Evolutionary conservation across 1,140 invertebrate species (phyloP).

Genomic region (Meloidogyne exigua): DNA sequence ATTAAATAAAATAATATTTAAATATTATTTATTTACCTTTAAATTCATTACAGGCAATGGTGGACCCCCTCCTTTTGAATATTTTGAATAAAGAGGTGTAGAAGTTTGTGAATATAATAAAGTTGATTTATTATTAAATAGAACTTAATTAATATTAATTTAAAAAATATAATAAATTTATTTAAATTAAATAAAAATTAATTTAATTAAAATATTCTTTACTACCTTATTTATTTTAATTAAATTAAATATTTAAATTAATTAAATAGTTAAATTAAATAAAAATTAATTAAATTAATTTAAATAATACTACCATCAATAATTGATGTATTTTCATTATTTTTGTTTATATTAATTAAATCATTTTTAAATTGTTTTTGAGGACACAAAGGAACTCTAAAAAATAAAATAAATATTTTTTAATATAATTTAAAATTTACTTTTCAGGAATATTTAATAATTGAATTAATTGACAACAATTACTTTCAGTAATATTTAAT

Average conservation of each 20-base stretch:
- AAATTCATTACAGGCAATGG: neutral
- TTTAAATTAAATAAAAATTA: too few species aligned
- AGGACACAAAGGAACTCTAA: constrained; percentile 1
- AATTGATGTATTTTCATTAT: neutral
- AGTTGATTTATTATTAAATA: too few species aligned
- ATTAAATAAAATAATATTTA: too few species aligned
- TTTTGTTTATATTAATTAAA: neutral
- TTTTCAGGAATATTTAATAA: constrained; percentile 18
- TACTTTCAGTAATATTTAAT: constrained; percentile 2
- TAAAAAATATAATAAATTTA: too few species aligned
- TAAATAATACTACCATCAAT: neutral
- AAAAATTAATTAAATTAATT: neutral
- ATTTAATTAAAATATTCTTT: neutral
- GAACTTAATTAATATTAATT: too few species aligned
- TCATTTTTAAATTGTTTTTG: neutral
- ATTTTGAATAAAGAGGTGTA: neutral
- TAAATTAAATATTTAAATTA: neutral
- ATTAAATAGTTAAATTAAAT: too few species aligned
- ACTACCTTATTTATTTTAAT: too few species aligned
- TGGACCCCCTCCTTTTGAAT: neutral
- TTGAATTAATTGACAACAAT: constrained; percentile 26
- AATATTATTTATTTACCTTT: neutral
- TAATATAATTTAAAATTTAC: neutral
- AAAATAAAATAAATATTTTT: neutral
- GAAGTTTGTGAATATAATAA: neutral